Evolutionary conservation across 2,113 vertebrate species (phyloP), one percentile per base, ranked within the genome.

Genomic region (Etheostoma spectabile): DNA sequence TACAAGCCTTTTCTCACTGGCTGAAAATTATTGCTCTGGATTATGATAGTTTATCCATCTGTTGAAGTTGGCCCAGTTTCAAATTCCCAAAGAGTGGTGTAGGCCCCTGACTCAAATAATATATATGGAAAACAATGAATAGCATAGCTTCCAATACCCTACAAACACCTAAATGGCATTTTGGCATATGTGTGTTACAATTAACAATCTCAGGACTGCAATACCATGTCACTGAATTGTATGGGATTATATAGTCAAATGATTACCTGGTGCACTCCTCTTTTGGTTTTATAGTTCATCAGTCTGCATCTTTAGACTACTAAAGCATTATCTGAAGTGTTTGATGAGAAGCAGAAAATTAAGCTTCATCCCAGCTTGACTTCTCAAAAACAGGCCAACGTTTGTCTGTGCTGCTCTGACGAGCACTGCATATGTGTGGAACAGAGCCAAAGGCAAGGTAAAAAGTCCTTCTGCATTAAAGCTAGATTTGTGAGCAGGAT

Each of bases 1-100:
- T 11, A 11, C 38, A 42, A 42, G 19, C 4, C 8, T 75, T 42
- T 60, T 10, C 10, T 65, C 35, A 30, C 18, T n/a, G 49, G 33
- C 45, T 45, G 33, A 67, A 74, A 65, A 45, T 0, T 3, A 45
- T 27, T 70, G 48, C 45, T 35, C 33, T 49, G 18, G 68, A 79
- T 69, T 45, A 49, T 60, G 67, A 86, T 79, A 61, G 16, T 55
- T 89, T 86, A 64, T 88, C 85, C 74, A 88, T 88, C 84, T 88
- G 53, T 46, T 71, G 82, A 83, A 73, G 15, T 24, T 61, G 3
- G 66, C 61, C 66, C 66, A 86, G 56, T 74, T 91, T 67, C 74
- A 85, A 74, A 91, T 84, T 83, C 87, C 77, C 57, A 46, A 83
- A 35, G 33, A 64, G 53, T 73, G 45, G 61, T 60, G 53, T 66